Evolutionary conservation across 2,797 vertebrate species (phyloP), one percentile per base, ranked within the genome.

Genomic region (Sebastiscus albofasciatus): DNA sequence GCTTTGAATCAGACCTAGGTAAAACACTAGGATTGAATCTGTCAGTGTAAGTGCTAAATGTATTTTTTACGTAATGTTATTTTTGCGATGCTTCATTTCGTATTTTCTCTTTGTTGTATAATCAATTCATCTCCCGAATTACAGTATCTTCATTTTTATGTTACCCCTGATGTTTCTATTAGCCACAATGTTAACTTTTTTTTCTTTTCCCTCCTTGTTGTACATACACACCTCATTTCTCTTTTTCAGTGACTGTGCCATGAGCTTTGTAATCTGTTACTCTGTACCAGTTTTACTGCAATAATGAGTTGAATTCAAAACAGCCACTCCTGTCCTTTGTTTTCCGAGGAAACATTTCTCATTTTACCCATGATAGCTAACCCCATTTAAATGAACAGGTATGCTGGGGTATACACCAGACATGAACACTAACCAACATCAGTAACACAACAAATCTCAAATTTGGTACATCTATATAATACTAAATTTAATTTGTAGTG

Each of bases 231-330:
- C 83, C 89, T 92, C 90, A 91, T 91, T 90, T 93, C 89, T 93
- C 88, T 92, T 93, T 91, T 92, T 94, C 89, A 90, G 93, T 94
- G 93, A 94, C 91, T 93, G 93, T 94, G 93, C 90, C 92, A 94
- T 92, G 92, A 93, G 90, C 89, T 94, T 94, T 93, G 91, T 93
- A 93, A 92, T 94, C 90, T 91, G 88, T 92, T 93, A 91, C 87
- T 92, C 90, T 93, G 93, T 94, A 94, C 93, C 90, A 92, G 90
- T 91, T 94, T 93, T 93, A 93, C 92, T 94, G 93, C 94, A 94
- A 94, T 94, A 93, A 95, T 93, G 90, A 94, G 92, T 93, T 94
- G 89, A 94, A 93, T 94, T 92, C 80, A 89, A 94, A 92, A 90
- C 55, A 36, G 85, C 84, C 83, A 73, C 84, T 87, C 70, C 79